A percentile compares a stretch with the other conserved stretches of the same genome.
Evolutionary conservation across 2,113 vertebrate species (phyloP).

Genomic region (Arenaria interpres): DNA sequence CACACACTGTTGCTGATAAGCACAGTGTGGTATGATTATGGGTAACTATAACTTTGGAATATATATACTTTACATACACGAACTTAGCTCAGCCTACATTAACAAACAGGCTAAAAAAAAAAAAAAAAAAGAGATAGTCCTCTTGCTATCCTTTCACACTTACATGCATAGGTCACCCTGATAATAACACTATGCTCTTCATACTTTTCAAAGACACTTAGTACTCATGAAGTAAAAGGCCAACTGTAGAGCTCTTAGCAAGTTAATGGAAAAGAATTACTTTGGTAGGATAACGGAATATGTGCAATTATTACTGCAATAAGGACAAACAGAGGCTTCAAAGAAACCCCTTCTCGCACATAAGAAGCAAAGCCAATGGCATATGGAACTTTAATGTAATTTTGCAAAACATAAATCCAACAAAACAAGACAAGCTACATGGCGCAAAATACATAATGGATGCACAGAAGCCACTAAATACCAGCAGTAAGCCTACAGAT

Average conservation of each 20-base stretch:
- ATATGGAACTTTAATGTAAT: rapidly evolving
- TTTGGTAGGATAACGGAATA: neutral
- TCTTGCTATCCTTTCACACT: neutral
- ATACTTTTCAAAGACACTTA: neutral
- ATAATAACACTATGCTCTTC: neutral
- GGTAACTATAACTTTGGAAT: neutral
- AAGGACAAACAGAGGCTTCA: neutral
- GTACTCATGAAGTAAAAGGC: neutral
- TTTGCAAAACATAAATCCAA: neutral
- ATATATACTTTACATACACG: neutral
- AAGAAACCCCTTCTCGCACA: rapidly evolving
- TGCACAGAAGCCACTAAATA: neutral
- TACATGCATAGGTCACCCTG: neutral
- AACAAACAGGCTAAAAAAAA: neutral
- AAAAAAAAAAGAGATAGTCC: neutral
- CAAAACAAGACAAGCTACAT: neutral
- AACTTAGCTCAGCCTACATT: neutral
- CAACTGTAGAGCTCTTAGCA: neutral
- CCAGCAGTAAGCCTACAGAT: rapidly evolving
- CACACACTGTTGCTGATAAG: neutral
- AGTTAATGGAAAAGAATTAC: neutral
- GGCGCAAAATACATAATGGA: neutral
- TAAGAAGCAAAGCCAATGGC: neutral
- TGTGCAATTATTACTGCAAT: neutral
- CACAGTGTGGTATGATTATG: neutral